These are phyloP conservation scores for Acheta domesticus DNA, from an alignment of 2,888 invertebrate species.

Conservation along the genomic window DNA sequence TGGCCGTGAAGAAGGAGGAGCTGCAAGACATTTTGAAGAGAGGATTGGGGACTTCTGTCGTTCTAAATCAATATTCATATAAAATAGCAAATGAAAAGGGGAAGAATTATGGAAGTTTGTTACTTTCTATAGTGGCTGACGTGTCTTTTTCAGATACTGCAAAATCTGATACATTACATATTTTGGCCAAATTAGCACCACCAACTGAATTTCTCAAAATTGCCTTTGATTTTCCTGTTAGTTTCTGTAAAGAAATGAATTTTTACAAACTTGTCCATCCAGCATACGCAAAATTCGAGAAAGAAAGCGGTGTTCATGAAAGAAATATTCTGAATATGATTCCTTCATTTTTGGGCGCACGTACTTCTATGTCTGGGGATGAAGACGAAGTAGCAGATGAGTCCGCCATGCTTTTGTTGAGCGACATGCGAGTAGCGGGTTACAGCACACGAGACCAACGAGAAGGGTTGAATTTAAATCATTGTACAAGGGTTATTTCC, in stretches of 20 bases:
- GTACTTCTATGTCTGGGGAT: slow-evolving; percentile 41
- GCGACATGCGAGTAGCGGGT: slow-evolving; percentile 44
- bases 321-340: slow-evolving; percentile 41
- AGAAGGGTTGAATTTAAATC: slow-evolving; percentile 42
- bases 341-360: slow-evolving; percentile 44
- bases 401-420: slow-evolving; percentile 43
- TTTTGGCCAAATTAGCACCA: slow-evolving; percentile 46
- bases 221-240: slow-evolving; percentile 45
- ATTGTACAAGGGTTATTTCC: slow-evolving; percentile 24
- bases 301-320: slow-evolving; percentile 40
- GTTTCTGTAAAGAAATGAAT: slow-evolving; percentile 45
- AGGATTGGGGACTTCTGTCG: too few species aligned
- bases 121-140: neutral
- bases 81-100: neutral
- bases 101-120: slow-evolving; percentile 18
- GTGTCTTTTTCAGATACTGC: neutral
- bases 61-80: too few species aligned
- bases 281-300: slow-evolving; percentile 40
- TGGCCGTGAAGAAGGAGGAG: too few species aligned
- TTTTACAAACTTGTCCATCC: slow-evolving; percentile 44
- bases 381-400: slow-evolving; percentile 43
- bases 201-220: slow-evolving; percentile 43
- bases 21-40: too few species aligned
- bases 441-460: slow-evolving; percentile 44
- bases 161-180: slow-evolving; percentile 37